Percentiles rank a stretch among this genome's conserved stretches.
Conservation (phyloP, 2,113 vertebrate genomes). For the Ia io region DNA sequence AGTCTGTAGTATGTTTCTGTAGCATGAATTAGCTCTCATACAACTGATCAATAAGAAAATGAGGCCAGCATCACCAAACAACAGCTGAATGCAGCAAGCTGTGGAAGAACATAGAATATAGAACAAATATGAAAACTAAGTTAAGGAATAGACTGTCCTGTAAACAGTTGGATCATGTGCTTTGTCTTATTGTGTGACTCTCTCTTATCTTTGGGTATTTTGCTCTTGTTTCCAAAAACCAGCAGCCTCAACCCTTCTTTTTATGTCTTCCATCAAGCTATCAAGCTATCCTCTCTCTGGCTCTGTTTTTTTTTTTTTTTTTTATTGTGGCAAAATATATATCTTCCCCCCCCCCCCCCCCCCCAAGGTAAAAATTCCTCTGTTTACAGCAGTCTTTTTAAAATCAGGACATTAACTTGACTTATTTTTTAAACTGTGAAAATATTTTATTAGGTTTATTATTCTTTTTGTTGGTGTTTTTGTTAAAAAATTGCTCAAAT, state of each 20-base stretch:
- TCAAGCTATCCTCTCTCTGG: neutral
- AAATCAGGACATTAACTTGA: conserved; percentile 1
- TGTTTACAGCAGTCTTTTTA: neutral
- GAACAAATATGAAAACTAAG: neutral
- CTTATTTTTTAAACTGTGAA: neutral
- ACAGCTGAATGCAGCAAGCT: neutral
- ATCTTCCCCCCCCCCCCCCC: too few species aligned
- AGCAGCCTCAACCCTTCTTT: neutral
- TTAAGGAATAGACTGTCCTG: neutral
- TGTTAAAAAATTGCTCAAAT: conserved; percentile 19
- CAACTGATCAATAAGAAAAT: neutral
- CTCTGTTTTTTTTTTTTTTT: neutral
- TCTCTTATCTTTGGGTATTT: neutral
- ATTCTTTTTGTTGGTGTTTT: conserved; percentile 30
- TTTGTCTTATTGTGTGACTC: neutral
- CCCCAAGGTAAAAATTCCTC: neutral
- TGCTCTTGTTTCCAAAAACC: neutral
- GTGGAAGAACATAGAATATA: neutral
- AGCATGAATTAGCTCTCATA: neutral
- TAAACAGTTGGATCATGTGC: neutral
- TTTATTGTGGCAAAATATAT: neutral
- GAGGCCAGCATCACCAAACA: neutral
- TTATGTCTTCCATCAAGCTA: neutral
- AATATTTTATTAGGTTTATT: conserved; percentile 29
- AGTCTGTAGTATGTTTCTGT: neutral